Percentiles rank a stretch among this genome's conserved stretches.
Conservation (phyloP, 2,888 invertebrate genomes). For the Anoncus sp. region DNA sequence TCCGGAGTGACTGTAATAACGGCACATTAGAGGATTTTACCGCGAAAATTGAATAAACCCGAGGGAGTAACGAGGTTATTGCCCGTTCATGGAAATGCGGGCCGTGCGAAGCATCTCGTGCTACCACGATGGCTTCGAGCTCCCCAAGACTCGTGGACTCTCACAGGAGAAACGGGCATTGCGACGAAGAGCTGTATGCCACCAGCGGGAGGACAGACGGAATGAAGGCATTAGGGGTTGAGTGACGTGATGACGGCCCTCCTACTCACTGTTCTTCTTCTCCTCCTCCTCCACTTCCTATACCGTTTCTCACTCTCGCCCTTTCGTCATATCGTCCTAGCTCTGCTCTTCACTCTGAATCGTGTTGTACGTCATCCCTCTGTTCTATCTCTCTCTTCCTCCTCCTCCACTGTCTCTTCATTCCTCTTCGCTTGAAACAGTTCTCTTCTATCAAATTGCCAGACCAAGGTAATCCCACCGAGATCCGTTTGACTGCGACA, state of each 20-base stretch:
- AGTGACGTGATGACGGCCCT: slow-evolving; percentile 79
- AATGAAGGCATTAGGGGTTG: slow-evolving; percentile 80
- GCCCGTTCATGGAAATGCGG: slow-evolving; percentile 75
- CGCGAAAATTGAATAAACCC: slow-evolving; percentile 81
- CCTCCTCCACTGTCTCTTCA: slow-evolving; percentile 24
- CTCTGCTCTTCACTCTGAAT: slow-evolving; percentile 46
- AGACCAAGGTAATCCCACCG: slow-evolving; percentile 73
- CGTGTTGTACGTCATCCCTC: slow-evolving; percentile 43
- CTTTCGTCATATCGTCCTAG: slow-evolving; percentile 50
- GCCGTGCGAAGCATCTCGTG: background rate
- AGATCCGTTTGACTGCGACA: slow-evolving; percentile 68
- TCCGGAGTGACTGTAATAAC: slow-evolving; percentile 75
- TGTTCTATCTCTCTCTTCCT: slow-evolving; percentile 22
- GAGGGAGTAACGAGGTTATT: slow-evolving; percentile 78
- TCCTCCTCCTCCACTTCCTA: slow-evolving; percentile 61
- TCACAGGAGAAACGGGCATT: slow-evolving; percentile 38
- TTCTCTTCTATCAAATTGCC: slow-evolving; percentile 72
- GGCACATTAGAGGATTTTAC: slow-evolving; percentile 81
- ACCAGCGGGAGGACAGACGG: slow-evolving; percentile 69
- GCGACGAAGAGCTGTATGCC: slow-evolving; percentile 54
- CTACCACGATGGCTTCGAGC: slow-evolving; percentile 24
- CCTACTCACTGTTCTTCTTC: slow-evolving; percentile 69
- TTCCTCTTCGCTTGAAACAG: slow-evolving; percentile 61
- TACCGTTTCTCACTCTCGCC: slow-evolving; percentile 65
- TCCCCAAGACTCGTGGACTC: slow-evolving; percentile 32